Base-by-base conservation (phyloP, 2,797 vertebrate genomes). In the Delichon dasypus region DNA sequence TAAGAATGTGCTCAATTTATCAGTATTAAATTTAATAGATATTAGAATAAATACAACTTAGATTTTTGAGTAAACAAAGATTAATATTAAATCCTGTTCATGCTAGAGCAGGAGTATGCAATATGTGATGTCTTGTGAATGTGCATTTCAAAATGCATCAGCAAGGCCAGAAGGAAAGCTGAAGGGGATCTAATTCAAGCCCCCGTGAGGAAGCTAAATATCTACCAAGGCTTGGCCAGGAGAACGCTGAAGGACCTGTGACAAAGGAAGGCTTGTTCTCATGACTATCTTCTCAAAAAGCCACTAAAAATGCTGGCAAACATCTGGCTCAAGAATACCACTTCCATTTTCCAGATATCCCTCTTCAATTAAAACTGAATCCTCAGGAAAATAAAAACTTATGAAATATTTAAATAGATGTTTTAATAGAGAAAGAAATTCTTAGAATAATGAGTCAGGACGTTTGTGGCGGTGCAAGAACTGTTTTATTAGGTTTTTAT, bases 21-120 rank as follows among this genome's bases (percentile, higher is more conserved):
- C 54, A 51, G 22, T 75, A 44, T 75, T 76, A 79, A 72, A 77
- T 70, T 77, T 87, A 89, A 76, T 16, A 85, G 30, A 40, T 47
- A 44, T 81, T 65, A 54, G 42, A 82, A 36, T 72, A 86, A 94
- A 82, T 73, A 75, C 10, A 78, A 55, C 14, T 68, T 65, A n/a
- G n/a, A 40, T 3, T 65, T 23, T 55, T 88, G 44, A 79, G 60
- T 64, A 85, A 86, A 84, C 11, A 44, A 72, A 82, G 40, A 72
- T 78, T 72, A 75, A 66, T 71, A 84, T 50, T 65, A 90, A 88
- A 71, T 20, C 23, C 16, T 25, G 6, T 13, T 70, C 81, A 9
- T 70, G 26, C 29, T 58, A 61, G 9, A 85, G 44, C 38, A 78
- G 45, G 42, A 93, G 32, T 11, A 45, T 82, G 53, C 18, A 76